Evolutionary conservation across 2,113 vertebrate genomes (phyloP), one percentile per base, ranked within the genome.

Genomic region (Mormoops blainvillei): DNA sequence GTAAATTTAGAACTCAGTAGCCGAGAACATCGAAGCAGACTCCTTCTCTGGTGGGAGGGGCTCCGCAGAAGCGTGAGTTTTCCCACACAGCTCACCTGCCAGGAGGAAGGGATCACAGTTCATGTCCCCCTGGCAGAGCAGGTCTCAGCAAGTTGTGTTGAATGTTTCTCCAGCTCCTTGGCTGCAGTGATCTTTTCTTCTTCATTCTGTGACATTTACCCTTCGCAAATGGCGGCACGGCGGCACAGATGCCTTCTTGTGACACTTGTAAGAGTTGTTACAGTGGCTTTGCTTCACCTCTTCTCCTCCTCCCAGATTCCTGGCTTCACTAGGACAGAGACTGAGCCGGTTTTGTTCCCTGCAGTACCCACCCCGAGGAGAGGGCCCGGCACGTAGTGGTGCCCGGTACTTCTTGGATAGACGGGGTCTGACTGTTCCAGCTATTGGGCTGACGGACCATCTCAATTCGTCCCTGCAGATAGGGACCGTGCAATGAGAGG

Each of bases 21-120:
- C 50, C 33, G 6, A 45, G 33, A 31, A 31, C 26, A 4, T 68
- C 19, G n/a, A 11, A n/a, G 43, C 54, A 73, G 88, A 26, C n/a
- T 41, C 38, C 61, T 20, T 41, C 80, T 52, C 36, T 16, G 20
- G 0, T 5, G 6, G 31, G 19, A 28, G 9, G 7, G 61, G 7
- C 5, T 58, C 43, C 20, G 28, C 2, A 4, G 8, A 7, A 26
- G 19, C 26, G 7, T 1, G 48, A 58, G 52, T n/a, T 41, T 41
- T 73, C 74, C 10, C 16, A 28, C 24, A 20, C 50, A 52, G 2
- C 13, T 24, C 33, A 0, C 3, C 52, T 20, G n/a, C 41, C n/a
- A 13, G 43, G 7, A 33, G 38, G 1, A 61, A 77, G 12, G 58
- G 6, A 33, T 28, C 31, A 0, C 0, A 0, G 5, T 0, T 4